phyloP scores from a whole-genome alignment of 1,140 invertebrate species.

The Philopotamus ludificatus region DNA sequence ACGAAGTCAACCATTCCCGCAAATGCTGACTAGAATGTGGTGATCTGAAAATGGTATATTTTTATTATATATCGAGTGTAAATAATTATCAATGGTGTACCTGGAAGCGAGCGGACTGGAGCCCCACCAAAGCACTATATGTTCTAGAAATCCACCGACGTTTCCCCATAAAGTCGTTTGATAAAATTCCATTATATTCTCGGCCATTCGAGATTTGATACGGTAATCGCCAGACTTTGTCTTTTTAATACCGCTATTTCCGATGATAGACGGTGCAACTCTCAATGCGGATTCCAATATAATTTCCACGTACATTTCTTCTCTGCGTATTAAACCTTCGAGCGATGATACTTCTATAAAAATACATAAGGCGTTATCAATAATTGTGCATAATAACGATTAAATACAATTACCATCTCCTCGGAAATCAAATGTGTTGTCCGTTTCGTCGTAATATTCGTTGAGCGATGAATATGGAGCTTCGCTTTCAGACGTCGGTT shows the following conservation, averaged over 20 bases:
- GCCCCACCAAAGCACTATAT: slow-evolving; percentile 79
- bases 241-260: slow-evolving; percentile 51
- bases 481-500: slow-evolving; percentile 50
- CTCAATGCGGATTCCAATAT: slow-evolving; percentile 52
- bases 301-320: slow-evolving; percentile 56
- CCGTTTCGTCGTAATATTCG: slow-evolving; percentile 43
- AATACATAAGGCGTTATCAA: too few relatives aligned
- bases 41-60: slow-evolving; percentile 49
- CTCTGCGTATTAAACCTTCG: slow-evolving; percentile 49
- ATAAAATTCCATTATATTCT: slow-evolving; percentile 54
- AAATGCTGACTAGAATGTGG: slow-evolving; percentile 68
- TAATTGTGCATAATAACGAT: neutral
- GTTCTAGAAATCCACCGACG: slow-evolving; percentile 71
- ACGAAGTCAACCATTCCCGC: slow-evolving; percentile 63
- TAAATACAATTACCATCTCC: neutral
- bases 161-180: slow-evolving; percentile 66
- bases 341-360: slow-evolving; percentile 33
- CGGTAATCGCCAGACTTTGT: slow-evolving; percentile 46
- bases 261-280: slow-evolving; percentile 49
- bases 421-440: slow-evolving; percentile 30
- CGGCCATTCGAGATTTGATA: slow-evolving; percentile 51
- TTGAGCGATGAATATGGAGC: slow-evolving; percentile 51
- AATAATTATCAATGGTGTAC: slow-evolving; percentile 24
- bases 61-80: neutral
- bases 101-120: slow-evolving; percentile 64